Base-by-base conservation (phyloP, 1,140 invertebrate genomes). In the Matsumurasca onukii region DNA sequence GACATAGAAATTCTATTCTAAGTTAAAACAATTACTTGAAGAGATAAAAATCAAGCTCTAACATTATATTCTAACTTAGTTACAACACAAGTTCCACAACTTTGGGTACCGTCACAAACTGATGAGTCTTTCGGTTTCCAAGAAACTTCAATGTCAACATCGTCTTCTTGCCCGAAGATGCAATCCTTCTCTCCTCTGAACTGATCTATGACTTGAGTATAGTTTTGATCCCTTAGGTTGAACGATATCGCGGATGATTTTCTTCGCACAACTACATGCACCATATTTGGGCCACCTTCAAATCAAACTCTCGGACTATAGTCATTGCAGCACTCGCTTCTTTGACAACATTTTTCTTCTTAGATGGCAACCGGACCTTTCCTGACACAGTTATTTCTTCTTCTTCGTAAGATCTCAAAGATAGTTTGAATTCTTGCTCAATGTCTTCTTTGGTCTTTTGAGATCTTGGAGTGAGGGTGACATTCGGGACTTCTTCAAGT, bases 381-480 rank as follows among this genome's bases (percentile, higher is more conserved):
- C 89, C 89, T 12, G 89, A 88, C 86, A 93, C 89, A 2, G 89
- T 91, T 70, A 93, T 89, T 79, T 93, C 90, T 82, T 93, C 91
- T 80, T 93, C 91, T 55, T 90, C 90, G 77, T 93, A 93, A 0
- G 88, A 89, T 79, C 92, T 89, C 59, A 92, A 79, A 29, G 89
- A 88, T 72, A 93, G 92, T 76, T 89, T 92, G 76, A 93, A 93
- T 80, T 92, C 91, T 81, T 93, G 91, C 77, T 93, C 90, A 3
- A 93, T 88, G 75, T 92, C 89, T 81, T 93, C 90, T 79, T 91
- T 90, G 1, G 86, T 89, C 82, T 49, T 84, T 82, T 71, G 83
- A 78, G 72, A 51, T 22, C 71, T 69, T 9, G 73, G 73, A 34
- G 68, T 71, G 39, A 75, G 73, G 25, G 69, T 74, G 12, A 76